Conservation (phyloP, 2,888 invertebrate genomes). For the Caenorhabditis angaria region DNA sequence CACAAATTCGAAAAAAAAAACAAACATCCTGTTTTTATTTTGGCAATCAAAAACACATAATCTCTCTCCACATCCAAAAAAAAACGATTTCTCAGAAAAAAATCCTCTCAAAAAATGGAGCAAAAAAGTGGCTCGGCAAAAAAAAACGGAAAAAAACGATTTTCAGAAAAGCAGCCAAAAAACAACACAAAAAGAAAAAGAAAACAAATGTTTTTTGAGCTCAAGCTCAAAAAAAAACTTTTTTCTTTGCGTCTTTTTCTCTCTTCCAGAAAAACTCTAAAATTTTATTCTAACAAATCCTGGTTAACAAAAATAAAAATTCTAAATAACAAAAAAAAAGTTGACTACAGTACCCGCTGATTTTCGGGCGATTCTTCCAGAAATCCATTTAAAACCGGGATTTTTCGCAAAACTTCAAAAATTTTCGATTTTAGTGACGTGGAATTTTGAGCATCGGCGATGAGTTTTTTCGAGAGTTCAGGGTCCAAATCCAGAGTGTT, state of each 20-base stretch:
- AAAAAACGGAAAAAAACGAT: too few species aligned
- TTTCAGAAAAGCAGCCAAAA: too few species aligned
- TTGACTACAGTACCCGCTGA: constrained; percentile 41
- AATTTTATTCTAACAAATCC: neutral
- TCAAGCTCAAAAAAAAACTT: constrained; percentile 14
- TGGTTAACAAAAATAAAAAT: neutral
- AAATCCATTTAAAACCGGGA: constrained; percentile 48
- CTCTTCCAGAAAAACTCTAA: neutral
- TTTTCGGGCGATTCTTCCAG: constrained; percentile 50
- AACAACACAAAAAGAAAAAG: too few species aligned
- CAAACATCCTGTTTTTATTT: too few species aligned
- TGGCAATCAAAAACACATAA: too few species aligned
- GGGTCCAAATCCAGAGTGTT: constrained; percentile 63
- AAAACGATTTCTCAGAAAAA: too few species aligned
- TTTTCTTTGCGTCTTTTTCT: constrained; percentile 13
- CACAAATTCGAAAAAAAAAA: too few species aligned
- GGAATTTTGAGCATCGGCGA: constrained; percentile 44
- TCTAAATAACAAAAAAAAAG: neutral
- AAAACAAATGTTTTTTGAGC: too few species aligned
- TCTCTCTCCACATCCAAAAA: too few species aligned
- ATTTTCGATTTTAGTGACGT: constrained; percentile 41
- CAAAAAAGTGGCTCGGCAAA: too few species aligned
- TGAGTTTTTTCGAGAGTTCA: constrained; percentile 53
- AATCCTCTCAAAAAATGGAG: too few species aligned
- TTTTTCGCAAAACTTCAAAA: constrained; percentile 35